Evolutionary conservation across 1,140 invertebrate species (phyloP), one percentile per base, ranked within the genome.

Genomic region (Pogonognathellus flavescens): DNA sequence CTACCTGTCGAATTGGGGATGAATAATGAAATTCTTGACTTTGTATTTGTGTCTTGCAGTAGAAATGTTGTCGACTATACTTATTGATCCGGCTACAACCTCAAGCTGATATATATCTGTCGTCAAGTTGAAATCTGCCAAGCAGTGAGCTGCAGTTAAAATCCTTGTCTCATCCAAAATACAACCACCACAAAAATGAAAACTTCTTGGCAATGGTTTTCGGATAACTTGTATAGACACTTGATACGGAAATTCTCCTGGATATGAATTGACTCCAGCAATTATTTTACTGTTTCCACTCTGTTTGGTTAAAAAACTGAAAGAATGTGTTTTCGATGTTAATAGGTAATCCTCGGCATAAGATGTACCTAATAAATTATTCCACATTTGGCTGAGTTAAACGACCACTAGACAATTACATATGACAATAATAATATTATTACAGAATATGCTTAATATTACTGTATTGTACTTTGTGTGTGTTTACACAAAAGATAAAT

Each of bases 191-290:
- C 62, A 66, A 25, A 66, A 66, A 13, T 66, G 62, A 25, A 25
- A 66, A 0, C 20, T 66, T 31, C 62, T 25, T 1, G 6, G 11
- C 10, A 25, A 25, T 13, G 60, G 20, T 25, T 18, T 66, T 25
- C 62, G 6, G 9, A 25, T 11, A 66, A 66, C 11, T 66, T 66
- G 62, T 6, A 66, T 3, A 5, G 62, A 66, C 18, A 66, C 62
- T 31, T 66, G 62, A 20, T 25, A 66, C 0, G 62, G 62, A 31
- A 66, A 66, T 66, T 66, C 62, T 66, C 62, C 62, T 14, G 62
- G 62, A 31, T 25, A 18, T 3, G 62, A 14, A 14, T 66, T 25
- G 10, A 66, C 22, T 0, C 62, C 62, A 10, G 62, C 62, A 31
- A 66, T 31, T 66, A 66, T 66, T 66, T 66, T 66, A 5, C 25